A percentile compares a stretch with the other conserved stretches of the same genome.
These are phyloP conservation scores for Mythimna lalbum DNA, from an alignment of 2,888 invertebrate species.

Conservation along the genomic window DNA sequence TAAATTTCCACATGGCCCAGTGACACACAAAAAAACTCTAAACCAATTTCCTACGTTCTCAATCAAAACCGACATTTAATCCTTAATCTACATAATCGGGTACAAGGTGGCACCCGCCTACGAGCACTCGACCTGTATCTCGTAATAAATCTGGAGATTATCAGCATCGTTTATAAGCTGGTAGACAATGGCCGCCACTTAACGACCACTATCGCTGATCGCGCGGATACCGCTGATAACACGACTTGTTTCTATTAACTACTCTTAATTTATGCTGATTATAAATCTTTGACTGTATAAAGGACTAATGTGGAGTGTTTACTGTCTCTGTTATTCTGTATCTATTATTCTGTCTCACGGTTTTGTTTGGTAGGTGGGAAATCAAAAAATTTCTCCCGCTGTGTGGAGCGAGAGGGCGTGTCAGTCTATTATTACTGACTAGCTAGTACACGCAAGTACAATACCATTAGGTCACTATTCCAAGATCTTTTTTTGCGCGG, in stretches of 20 bases:
- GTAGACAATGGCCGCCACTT: conserved; percentile 59
- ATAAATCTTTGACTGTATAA: conserved; percentile 46
- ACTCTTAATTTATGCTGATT: conserved; percentile 51
- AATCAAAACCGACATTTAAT: conserved; percentile 21
- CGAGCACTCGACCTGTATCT: conserved; percentile 31
- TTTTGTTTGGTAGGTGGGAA: no score
- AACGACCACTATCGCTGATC: conserved; percentile 50
- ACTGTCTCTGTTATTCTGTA: background rate
- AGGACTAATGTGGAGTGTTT: background rate
- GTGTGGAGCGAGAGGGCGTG: no score
- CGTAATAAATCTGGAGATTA: conserved; percentile 58
- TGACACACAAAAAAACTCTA: background rate
- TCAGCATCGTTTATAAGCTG: conserved; percentile 59
- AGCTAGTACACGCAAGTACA: no score
- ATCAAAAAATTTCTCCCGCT: no score
- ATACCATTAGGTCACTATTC: no score
- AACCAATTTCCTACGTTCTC: background rate
- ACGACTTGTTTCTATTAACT: conserved; percentile 58
- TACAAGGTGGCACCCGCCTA: conserved; percentile 5
- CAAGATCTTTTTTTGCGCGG: no score
- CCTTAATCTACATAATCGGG: conserved; percentile 25
- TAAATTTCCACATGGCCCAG: background rate
- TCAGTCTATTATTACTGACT: no score
- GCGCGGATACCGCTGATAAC: conserved; percentile 54
- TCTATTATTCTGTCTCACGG: background rate